Evolutionary conservation across 2,888 invertebrate genomes (phyloP).

Genomic region (Drosophila tanythrix): DNA sequence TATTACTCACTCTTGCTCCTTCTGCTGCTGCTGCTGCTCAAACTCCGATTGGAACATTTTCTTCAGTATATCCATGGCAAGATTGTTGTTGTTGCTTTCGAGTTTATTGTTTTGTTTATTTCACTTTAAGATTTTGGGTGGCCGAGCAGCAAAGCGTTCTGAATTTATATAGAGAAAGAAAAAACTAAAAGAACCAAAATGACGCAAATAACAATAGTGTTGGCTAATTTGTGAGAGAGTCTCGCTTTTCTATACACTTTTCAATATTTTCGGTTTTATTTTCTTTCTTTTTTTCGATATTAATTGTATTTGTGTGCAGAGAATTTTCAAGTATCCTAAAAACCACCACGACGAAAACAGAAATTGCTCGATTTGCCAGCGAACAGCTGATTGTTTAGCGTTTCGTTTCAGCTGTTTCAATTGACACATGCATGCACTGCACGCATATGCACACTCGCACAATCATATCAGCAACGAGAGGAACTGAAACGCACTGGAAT

Average conservation of each 20-base stretch:
- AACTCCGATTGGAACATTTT: constrained; percentile 73
- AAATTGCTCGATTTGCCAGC: constrained; percentile 53
- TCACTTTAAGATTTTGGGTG: constrained; percentile 18
- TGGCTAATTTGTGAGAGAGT: constrained; percentile 19
- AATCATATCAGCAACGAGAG: not conserved
- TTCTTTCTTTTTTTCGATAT: not conserved
- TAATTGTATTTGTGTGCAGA: constrained; percentile 26
- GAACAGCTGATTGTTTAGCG: constrained; percentile 49
- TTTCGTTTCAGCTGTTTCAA: constrained; percentile 27
- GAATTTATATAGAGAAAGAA: constrained; percentile 54
- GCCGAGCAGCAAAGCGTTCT: constrained; percentile 18
- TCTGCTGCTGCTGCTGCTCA: constrained; percentile 52
- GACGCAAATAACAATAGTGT: constrained; percentile 52
- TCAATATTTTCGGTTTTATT: constrained; percentile 3
- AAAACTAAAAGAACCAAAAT: constrained; percentile 76
- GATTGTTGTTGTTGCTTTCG: constrained; percentile 5
- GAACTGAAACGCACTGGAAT: constrained; percentile 24
- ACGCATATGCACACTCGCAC: not conserved
- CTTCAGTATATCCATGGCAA: constrained; percentile 73
- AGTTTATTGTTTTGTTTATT: constrained; percentile 16
- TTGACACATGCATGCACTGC: not conserved
- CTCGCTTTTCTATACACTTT: constrained; percentile 11
- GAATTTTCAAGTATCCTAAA: constrained; percentile 54
- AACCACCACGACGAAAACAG: constrained; percentile 60
- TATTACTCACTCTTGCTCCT: constrained; percentile 65